Percentiles rank a stretch among this genome's conserved stretches.
These are phyloP conservation scores for Brachionus rotundiformis DNA, from an alignment of 1,140 invertebrate species.

Conservation along the genomic window DNA sequence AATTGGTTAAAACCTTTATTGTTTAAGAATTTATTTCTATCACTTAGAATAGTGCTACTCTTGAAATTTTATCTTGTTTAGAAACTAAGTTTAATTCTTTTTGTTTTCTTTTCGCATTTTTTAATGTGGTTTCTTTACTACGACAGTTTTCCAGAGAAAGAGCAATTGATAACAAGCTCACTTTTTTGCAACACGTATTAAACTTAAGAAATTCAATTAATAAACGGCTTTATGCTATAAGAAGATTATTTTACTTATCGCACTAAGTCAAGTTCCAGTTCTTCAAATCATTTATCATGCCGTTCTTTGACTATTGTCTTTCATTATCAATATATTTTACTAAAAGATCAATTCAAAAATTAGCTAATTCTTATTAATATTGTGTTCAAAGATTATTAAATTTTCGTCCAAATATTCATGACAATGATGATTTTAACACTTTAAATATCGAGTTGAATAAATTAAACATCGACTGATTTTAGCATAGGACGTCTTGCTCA, in stretches of 20 bases:
- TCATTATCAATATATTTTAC: neutral
- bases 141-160: too few relatives aligned
- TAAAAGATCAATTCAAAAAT: constrained; percentile 2
- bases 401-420: neutral
- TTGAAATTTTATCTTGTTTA: too few relatives aligned
- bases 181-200: neutral
- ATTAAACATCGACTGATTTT: neutral
- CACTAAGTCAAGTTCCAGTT: neutral
- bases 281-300: neutral
- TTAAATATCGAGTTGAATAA: neutral
- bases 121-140: too few relatives aligned
- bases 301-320: constrained; percentile 5
- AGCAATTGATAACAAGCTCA: too few relatives aligned
- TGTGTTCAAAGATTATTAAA: neutral
- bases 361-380: constrained; percentile 5
- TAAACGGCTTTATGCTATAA: neutral
- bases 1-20: too few relatives aligned
- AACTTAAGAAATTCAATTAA: neutral
- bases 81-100: too few relatives aligned
- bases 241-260: constrained; percentile 2
- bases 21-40: too few relatives aligned
- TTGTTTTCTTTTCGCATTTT: too few relatives aligned
- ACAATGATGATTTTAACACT: neutral
- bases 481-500: too few relatives aligned
- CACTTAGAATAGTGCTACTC: too few relatives aligned